Conservation (phyloP, 37 sponge, comb jelly and placozoan species). For the Amphimedon queenslandica region DNA sequence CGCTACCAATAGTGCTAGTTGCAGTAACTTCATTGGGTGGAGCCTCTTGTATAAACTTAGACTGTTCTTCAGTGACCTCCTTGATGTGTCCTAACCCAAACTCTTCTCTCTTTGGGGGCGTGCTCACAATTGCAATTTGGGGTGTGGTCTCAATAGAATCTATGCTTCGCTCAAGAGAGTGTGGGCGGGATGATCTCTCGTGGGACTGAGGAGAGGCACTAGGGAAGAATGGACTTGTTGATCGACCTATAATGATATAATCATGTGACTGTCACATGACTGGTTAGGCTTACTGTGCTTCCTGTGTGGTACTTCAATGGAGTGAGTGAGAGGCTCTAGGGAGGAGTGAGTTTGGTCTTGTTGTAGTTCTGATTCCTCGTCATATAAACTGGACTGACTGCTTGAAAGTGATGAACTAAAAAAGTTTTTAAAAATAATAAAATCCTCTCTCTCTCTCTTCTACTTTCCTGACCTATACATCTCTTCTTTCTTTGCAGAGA, state of each 20-base stretch:
- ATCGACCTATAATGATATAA: background rate
- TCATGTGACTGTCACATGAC: background rate
- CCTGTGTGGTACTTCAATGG: background rate
- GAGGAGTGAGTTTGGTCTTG: background rate
- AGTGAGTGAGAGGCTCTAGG: background rate
- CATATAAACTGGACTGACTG: conserved; percentile 5
- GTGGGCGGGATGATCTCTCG: background rate
- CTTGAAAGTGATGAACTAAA: conserved; percentile 9
- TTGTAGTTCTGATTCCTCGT: background rate
- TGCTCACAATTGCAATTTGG: too few species aligned
- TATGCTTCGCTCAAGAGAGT: too few species aligned
- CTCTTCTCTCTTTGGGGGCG: too few species aligned
- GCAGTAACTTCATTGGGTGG: too few species aligned
- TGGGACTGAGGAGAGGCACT: background rate
- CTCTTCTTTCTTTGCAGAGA: background rate
- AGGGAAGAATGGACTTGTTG: background rate
- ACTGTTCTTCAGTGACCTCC: too few species aligned
- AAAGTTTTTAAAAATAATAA: background rate
- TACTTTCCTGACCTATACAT: background rate
- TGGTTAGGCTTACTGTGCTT: background rate
- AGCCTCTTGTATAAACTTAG: too few species aligned
- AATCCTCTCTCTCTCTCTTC: too few species aligned
- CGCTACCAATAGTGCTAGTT: too few species aligned
- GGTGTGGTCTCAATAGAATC: too few species aligned
- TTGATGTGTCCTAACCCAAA: too few species aligned